Evolutionary conservation across 2,888 invertebrate genomes (phyloP).

Genomic region (Hypselothyrea guttata): DNA sequence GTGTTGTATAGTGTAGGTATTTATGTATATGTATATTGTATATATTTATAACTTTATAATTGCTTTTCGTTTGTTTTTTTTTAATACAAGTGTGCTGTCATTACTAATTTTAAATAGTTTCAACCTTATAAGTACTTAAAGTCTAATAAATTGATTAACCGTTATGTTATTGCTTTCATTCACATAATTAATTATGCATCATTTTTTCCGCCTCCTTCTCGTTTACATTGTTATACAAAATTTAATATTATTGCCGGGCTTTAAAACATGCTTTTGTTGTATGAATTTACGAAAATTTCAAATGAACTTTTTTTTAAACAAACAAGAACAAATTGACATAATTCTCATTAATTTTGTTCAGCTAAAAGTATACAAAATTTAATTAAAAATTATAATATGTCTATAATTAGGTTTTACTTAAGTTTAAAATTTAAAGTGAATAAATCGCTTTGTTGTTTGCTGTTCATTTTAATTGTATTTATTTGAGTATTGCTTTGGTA

Average conservation of each 20-base stretch:
- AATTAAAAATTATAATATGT: constrained; percentile 24
- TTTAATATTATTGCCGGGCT: constrained; percentile 73
- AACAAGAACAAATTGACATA: constrained; percentile 30
- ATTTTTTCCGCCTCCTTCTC: constrained; percentile 24
- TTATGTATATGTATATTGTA: constrained; percentile 42
- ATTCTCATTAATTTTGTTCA: constrained; percentile 16
- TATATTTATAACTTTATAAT: constrained; percentile 67
- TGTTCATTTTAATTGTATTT: no score
- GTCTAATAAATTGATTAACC: constrained; percentile 72
- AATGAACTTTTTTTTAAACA: constrained; percentile 32
- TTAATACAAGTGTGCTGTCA: constrained; percentile 66
- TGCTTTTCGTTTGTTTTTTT: constrained; percentile 36
- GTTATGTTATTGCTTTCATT: constrained; percentile 71
- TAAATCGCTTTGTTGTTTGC: constrained; percentile 39
- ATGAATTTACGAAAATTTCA: constrained; percentile 29
- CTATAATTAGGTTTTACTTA: constrained; percentile 22
- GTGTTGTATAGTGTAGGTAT: constrained; percentile 62
- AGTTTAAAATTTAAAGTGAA: constrained; percentile 46
- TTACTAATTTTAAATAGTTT: constrained; percentile 72
- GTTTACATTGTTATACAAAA: constrained; percentile 73
- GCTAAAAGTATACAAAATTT: constrained; percentile 22
- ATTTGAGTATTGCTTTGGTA: constrained; percentile 83
- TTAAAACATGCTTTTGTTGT: constrained; percentile 46
- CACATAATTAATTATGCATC: constrained; percentile 59
- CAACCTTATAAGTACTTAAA: constrained; percentile 64